These are phyloP conservation scores for Lepisosteus osseus DNA, from an alignment of 2,113 vertebrate genomes.

Conservation along the genomic window DNA sequence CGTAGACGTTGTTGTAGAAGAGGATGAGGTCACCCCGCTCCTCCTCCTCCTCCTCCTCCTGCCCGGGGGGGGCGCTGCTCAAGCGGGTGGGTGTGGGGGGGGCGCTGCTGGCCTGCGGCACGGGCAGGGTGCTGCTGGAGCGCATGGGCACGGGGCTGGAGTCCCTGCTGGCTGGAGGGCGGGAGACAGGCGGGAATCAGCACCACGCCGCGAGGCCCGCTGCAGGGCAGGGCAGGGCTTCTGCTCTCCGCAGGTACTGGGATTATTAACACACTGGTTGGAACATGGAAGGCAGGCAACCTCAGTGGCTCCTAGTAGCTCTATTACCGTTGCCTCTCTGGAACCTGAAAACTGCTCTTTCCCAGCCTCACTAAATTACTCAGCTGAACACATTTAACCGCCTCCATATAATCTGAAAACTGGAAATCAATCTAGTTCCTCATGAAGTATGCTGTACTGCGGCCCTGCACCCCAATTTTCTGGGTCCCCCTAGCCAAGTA, in stretches of 20 bases:
- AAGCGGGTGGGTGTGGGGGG: conserved; percentile 73
- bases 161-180: conserved; percentile 68
- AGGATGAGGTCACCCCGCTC: conserved; percentile 85
- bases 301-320: no score
- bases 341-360: no score
- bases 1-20: conserved; percentile 85
- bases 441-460: no score
- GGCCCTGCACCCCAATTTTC: no score
- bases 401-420: no score
- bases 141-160: conserved; percentile 75
- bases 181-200: not conserved
- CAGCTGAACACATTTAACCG: no score
- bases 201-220: not conserved
- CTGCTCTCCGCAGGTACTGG: not conserved
- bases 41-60: conserved; percentile 63
- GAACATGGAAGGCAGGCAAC: no score
- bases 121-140: conserved; percentile 80
- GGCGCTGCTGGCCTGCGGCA: conserved; percentile 74
- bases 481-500: no score
- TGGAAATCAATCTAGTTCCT: no score
- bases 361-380: no score
- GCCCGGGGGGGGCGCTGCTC: conserved; percentile 47
- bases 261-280: no score
- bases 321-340: no score
- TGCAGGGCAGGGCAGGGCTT: not conserved